Evolutionary conservation across 2,888 invertebrate genomes (phyloP).

Genomic region (Zootermopsis nevadensis): DNA sequence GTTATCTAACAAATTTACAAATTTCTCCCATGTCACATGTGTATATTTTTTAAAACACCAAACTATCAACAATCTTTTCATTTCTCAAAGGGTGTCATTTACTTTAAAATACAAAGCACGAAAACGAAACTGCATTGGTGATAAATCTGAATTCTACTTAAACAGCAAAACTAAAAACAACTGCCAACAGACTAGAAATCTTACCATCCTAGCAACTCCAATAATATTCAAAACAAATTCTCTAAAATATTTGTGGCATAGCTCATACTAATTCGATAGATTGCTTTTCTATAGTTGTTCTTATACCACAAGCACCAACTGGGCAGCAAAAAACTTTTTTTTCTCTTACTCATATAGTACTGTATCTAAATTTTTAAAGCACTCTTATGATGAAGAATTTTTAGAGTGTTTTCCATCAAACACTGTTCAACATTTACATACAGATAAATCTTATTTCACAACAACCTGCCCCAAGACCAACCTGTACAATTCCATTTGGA

Average conservation of each 20-base stretch:
- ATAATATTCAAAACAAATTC: constrained; percentile 29
- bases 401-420: constrained; percentile 52
- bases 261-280: constrained; percentile 41
- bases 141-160: constrained; percentile 44
- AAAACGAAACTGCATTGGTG: constrained; percentile 13
- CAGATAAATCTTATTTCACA: constrained; percentile 27
- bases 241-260: constrained; percentile 38
- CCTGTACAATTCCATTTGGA: constrained; percentile 45
- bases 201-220: constrained; percentile 33
- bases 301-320: constrained; percentile 49
- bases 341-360: constrained; percentile 41
- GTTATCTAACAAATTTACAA: constrained; percentile 46
- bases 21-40: constrained; percentile 45
- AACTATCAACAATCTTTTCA: constrained; percentile 41
- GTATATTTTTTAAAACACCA: constrained; percentile 47
- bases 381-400: constrained; percentile 50
- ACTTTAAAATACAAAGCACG: constrained; percentile 36
- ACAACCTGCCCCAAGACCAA: constrained; percentile 31
- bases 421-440: constrained; percentile 42
- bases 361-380: constrained; percentile 50
- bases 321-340: constrained; percentile 51
- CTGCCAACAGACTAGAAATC: constrained; percentile 43
- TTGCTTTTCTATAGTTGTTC: constrained; percentile 39
- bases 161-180: constrained; percentile 46
- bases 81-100: constrained; percentile 20